These are phyloP conservation scores for Diabrotica balteata DNA, from an alignment of 2,888 invertebrate genomes.

Conservation along the genomic window DNA sequence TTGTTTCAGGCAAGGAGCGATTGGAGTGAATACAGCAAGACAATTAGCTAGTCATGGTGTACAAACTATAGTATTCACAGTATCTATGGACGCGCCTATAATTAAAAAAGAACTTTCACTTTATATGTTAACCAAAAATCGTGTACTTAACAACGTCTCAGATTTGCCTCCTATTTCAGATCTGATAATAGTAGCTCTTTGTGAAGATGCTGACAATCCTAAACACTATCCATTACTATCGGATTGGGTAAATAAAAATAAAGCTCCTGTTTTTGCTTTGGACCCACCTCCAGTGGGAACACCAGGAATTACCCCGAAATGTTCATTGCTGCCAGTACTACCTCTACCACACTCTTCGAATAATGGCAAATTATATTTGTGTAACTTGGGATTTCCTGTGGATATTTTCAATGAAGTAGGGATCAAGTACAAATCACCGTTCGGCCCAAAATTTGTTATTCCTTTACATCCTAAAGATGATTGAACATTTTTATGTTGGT, in stretches of 20 bases:
- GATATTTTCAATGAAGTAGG: constrained; percentile 78
- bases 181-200: constrained; percentile 66
- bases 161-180: constrained; percentile 63
- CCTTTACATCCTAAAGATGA: constrained; percentile 66
- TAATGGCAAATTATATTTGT: constrained; percentile 81
- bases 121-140: constrained; percentile 72
- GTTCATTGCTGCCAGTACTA: constrained; percentile 74
- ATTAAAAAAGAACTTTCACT: constrained; percentile 71
- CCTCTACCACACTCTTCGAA: constrained; percentile 70
- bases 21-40: constrained; percentile 78
- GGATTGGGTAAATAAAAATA: constrained; percentile 74
- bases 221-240: constrained; percentile 64
- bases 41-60: constrained; percentile 86
- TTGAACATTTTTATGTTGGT: constrained; percentile 2
- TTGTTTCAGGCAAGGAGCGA: constrained; percentile 63
- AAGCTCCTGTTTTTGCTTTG: constrained; percentile 76
- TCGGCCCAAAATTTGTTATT: constrained; percentile 82
- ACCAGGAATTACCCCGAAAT: constrained; percentile 67
- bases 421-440: constrained; percentile 84
- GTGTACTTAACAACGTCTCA: constrained; percentile 63
- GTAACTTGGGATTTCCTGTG: constrained; percentile 83
- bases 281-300: constrained; percentile 78
- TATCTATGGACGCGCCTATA: constrained; percentile 55
- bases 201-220: constrained; percentile 59
- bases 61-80: constrained; percentile 66